phyloP scores from a whole-genome alignment of 2,797 vertebrate genomes.

The Pteronotus mesoamericanus region DNA sequence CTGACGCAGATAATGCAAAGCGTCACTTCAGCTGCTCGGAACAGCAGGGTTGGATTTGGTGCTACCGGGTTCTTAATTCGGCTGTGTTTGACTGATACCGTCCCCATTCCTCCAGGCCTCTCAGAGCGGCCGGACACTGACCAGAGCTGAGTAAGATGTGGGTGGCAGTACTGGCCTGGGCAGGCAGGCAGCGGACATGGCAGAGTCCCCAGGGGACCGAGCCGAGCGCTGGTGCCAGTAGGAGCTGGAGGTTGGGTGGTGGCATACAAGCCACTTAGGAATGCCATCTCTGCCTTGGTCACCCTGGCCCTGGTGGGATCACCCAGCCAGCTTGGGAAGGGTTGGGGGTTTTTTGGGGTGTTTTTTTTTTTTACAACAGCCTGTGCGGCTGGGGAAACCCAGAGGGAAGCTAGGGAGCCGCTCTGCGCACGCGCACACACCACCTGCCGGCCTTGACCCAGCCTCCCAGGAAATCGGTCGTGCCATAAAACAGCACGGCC shows the following conservation, averaged over 20 bases:
- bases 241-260: background rate
- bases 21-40: slow-evolving; percentile 14
- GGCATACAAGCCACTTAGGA: background rate
- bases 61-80: background rate
- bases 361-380: background rate
- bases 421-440: accelerated
- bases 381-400: background rate
- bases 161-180: background rate
- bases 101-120: background rate
- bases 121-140: background rate
- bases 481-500: background rate
- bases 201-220: background rate
- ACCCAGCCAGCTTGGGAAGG: background rate
- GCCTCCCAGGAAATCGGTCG: background rate
- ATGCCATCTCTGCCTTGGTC: background rate
- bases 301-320: background rate
- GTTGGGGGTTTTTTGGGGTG: too few relatives aligned
- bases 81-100: background rate
- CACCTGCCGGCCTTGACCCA: background rate
- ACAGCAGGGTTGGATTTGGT: background rate
- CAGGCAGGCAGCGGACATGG: background rate
- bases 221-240: accelerated
- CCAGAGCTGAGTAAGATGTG: background rate
- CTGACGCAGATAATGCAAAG: background rate
- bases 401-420: background rate